phyloP scores from a whole-genome alignment of 53 echinoderm and acorn worm species.

The Hippasteria phrygiana region DNA sequence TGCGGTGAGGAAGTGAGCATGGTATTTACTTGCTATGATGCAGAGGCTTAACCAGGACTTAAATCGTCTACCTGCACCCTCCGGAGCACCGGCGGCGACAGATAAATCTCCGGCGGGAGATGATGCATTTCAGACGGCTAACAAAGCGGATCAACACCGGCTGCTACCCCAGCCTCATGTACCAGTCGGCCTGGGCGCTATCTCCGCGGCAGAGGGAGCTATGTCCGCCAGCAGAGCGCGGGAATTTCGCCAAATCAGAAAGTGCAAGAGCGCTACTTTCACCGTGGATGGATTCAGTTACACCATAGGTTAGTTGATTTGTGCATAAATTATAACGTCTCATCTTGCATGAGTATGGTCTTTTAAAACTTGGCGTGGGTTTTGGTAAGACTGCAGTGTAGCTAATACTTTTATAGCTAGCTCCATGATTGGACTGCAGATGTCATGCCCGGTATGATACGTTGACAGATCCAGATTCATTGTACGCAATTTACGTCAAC shows the following conservation, averaged over 20 bases:
- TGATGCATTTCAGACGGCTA: slow-evolving; percentile 22
- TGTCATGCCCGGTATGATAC: no score
- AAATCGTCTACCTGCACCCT: slow-evolving; percentile 26
- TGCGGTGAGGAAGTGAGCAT: slow-evolving; percentile 18
- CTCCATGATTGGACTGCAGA: no score
- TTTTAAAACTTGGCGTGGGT: neutral
- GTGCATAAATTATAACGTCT: neutral
- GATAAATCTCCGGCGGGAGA: slow-evolving; percentile 1
- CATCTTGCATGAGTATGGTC: neutral
- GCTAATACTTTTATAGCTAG: no score
- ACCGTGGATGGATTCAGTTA: slow-evolving; percentile 91
- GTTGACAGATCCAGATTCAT: no score
- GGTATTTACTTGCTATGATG: slow-evolving; percentile 54
- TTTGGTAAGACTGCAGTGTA: no score
- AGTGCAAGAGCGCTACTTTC: slow-evolving; percentile 92
- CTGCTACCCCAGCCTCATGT: neutral
- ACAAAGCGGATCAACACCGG: slow-evolving; percentile 5
- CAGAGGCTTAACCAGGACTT: slow-evolving; percentile 58
- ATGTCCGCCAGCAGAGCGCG: slow-evolving; percentile 31
- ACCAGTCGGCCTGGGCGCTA: neutral
- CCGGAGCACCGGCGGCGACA: slow-evolving; percentile 46
- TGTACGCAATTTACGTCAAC: no score
- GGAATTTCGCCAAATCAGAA: slow-evolving; percentile 66
- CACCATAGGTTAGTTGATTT: slow-evolving; percentile 82
- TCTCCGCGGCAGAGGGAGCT: neutral